These are phyloP conservation scores for Choristoneura fumiferana DNA, from an alignment of 1,140 invertebrate species.

Conservation along the genomic window DNA sequence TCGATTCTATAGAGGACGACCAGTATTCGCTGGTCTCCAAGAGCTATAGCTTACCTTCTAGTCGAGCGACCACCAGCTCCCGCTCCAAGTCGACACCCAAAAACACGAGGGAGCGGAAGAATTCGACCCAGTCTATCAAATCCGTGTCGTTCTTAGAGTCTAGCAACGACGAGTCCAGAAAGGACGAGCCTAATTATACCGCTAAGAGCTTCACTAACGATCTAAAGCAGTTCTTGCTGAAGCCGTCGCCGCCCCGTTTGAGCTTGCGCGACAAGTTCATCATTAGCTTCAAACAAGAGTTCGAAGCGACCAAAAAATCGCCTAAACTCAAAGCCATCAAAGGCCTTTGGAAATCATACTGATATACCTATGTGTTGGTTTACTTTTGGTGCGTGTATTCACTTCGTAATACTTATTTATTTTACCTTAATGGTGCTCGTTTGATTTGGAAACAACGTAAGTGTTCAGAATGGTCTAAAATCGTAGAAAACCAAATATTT, in stretches of 20 bases:
- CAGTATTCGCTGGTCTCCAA: slow-evolving; percentile 56
- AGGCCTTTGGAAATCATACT: slow-evolving; percentile 76
- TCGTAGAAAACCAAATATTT: slow-evolving; percentile 43
- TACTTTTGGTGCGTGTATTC: slow-evolving; percentile 8
- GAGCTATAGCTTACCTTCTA: slow-evolving; percentile 52
- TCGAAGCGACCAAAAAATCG: slow-evolving; percentile 64
- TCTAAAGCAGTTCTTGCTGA: slow-evolving; percentile 71
- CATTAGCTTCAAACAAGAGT: slow-evolving; percentile 68
- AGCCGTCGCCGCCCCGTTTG: slow-evolving; percentile 63
- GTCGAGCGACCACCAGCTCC: slow-evolving; percentile 31
- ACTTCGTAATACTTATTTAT: slow-evolving; percentile 15
- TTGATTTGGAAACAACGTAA: slow-evolving; percentile 45
- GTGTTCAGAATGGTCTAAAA: slow-evolving; percentile 65
- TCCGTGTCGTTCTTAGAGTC: slow-evolving; percentile 74
- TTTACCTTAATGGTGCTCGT: slow-evolving; percentile 46
- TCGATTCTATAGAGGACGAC: slow-evolving; percentile 61
- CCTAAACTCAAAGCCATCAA: slow-evolving; percentile 74
- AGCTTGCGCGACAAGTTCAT: slow-evolving; percentile 74
- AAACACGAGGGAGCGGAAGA: slow-evolving; percentile 49
- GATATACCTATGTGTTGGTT: slow-evolving; percentile 25
- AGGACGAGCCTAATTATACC: slow-evolving; percentile 72
- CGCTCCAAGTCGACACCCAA: slow-evolving; percentile 44
- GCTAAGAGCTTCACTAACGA: slow-evolving; percentile 76
- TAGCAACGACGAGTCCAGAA: slow-evolving; percentile 56
- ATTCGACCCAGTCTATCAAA: slow-evolving; percentile 71